These are phyloP conservation scores for Entomobrya multifasciata DNA, from an alignment of 2,888 invertebrate genomes.

Conservation along the genomic window DNA sequence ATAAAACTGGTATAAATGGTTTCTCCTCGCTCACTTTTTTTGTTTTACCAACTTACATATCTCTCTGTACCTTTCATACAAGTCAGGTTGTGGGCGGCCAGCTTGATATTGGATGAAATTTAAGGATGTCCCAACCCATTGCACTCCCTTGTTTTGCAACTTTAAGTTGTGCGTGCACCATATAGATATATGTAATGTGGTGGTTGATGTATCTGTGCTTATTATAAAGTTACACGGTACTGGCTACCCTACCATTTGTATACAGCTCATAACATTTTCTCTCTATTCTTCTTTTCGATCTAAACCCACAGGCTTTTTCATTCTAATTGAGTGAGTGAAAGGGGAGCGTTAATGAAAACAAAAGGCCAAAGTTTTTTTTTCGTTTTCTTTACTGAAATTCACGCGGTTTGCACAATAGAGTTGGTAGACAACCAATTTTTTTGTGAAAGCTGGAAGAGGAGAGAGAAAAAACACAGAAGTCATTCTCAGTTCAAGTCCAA, in stretches of 20 bases:
- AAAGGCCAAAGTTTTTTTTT: slow-evolving; percentile 69
- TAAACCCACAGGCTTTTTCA: slow-evolving; percentile 43
- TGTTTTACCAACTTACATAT: slow-evolving; percentile 37
- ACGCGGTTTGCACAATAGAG: not conserved
- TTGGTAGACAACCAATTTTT: slow-evolving; percentile 15
- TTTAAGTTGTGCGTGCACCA: not conserved
- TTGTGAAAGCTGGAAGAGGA: slow-evolving; percentile 40
- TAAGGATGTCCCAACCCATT: slow-evolving; percentile 68
- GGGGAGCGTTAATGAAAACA: slow-evolving; percentile 74
- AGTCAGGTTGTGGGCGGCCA: slow-evolving; percentile 63
- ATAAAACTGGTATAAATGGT: slow-evolving; percentile 32
- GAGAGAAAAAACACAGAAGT: slow-evolving; percentile 32
- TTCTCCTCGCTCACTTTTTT: slow-evolving; percentile 14
- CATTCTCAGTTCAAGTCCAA: slow-evolving; percentile 58
- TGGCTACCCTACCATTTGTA: slow-evolving; percentile 24
- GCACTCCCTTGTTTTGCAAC: slow-evolving; percentile 65
- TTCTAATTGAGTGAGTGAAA: slow-evolving; percentile 65
- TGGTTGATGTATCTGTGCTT: not conserved
- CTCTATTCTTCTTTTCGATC: not conserved
- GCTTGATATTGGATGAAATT: slow-evolving; percentile 68
- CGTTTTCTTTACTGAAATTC: slow-evolving; percentile 13
- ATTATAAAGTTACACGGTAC: too few relatives aligned
- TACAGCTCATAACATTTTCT: slow-evolving; percentile 17
- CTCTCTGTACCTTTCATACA: slow-evolving; percentile 40
- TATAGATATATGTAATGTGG: not conserved